Conservation (phyloP, 2,113 vertebrate genomes). For the Plotosus lineatus region DNA sequence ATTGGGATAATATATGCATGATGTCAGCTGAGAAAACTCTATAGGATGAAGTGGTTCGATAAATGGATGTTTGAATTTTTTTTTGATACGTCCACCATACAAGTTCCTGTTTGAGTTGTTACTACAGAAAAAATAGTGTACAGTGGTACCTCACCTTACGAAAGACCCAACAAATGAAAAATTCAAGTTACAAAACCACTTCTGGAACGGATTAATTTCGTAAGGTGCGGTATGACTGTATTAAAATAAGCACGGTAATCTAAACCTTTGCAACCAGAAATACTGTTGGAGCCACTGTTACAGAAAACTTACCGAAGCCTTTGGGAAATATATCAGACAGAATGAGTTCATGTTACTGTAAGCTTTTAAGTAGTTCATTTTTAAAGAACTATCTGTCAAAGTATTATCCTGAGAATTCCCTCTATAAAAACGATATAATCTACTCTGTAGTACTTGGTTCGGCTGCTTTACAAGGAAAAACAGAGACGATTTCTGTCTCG, state of each 20-base stretch:
- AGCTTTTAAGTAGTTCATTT: neutral
- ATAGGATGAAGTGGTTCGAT: no score
- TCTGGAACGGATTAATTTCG: no score
- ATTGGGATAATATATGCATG: no score
- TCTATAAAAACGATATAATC: neutral
- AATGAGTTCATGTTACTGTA: neutral
- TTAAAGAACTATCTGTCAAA: neutral
- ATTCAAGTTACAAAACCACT: no score
- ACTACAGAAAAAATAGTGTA: neutral
- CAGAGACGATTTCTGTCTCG: slow-evolving; percentile 70
- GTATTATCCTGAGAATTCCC: neutral
- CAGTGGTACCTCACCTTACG: no score
- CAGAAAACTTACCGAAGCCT: neutral
- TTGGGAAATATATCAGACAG: neutral
- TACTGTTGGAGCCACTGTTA: neutral
- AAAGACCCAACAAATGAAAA: no score
- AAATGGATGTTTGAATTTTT: no score
- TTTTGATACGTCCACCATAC: neutral
- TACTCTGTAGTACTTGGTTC: slow-evolving; percentile 66
- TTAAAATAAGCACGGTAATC: neutral
- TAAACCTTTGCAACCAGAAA: neutral
- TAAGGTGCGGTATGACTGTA: no score
- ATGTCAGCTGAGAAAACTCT: no score
- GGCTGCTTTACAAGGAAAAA: slow-evolving; percentile 66
- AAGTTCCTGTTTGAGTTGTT: neutral